A percentile compares a stretch with the other conserved stretches of the same genome.
These are phyloP conservation scores for Hystrix cristata DNA, from an alignment of 2,113 vertebrate genomes.

Conservation along the genomic window DNA sequence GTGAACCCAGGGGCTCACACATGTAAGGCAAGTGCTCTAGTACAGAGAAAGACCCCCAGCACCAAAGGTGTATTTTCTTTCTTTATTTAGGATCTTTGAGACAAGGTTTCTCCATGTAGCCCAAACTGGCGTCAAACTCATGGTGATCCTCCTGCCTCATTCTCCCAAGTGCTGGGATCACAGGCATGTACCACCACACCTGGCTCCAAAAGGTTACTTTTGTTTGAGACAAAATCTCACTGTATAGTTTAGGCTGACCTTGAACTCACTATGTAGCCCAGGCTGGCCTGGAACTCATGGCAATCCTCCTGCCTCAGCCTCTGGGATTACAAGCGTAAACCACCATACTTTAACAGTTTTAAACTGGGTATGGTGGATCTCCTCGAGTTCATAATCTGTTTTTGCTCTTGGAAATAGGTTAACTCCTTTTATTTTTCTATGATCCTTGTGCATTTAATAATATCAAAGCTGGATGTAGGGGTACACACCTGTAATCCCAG, in stretches of 20 bases:
- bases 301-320: background rate
- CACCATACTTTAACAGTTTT: background rate
- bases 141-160: background rate
- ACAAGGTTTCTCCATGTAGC: background rate
- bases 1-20: background rate
- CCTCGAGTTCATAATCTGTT: background rate
- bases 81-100: background rate
- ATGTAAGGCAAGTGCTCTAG: background rate
- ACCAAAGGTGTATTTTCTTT: background rate
- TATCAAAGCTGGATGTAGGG: too few species aligned
- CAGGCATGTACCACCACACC: background rate
- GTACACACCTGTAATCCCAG: too few species aligned
- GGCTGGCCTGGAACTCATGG: background rate
- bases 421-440: background rate
- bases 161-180: background rate
- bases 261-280: background rate
- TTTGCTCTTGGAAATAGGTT: background rate
- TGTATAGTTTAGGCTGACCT: too few species aligned
- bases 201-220: too few species aligned
- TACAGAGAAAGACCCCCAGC: background rate
- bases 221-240: too few species aligned
- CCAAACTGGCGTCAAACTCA: background rate
- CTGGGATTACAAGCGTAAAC: too few species aligned
- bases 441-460: background rate
- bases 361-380: background rate